These are phyloP conservation scores for Bubalus kerabau DNA, from an alignment of 2,113 vertebrate species.

Conservation along the genomic window DNA sequence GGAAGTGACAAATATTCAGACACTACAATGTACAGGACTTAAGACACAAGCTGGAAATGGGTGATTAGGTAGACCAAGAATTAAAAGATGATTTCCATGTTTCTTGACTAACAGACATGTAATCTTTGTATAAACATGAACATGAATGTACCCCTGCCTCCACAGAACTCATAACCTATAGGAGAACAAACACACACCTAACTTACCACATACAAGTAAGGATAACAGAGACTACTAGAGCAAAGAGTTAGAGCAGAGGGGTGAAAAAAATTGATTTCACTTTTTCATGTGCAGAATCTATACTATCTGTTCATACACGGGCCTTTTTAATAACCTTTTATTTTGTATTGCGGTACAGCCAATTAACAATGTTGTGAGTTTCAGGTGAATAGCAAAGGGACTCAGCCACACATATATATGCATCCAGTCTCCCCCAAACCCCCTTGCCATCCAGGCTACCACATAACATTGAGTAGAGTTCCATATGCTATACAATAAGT, in stretches of 20 bases:
- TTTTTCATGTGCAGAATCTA: background rate
- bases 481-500: background rate
- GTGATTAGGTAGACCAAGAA: background rate
- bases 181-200: background rate
- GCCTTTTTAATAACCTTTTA: background rate
- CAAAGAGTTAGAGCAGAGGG: background rate
- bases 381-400: background rate
- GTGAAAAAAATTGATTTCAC: background rate
- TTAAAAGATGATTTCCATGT: background rate
- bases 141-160: background rate
- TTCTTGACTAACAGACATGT: background rate
- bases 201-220: background rate
- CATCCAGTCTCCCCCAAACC: background rate
- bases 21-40: background rate
- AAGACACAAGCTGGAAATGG: background rate
- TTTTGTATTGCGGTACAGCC: background rate
- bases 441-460: background rate
- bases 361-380: background rate
- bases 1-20: background rate
- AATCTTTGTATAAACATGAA: background rate
- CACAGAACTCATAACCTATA: background rate
- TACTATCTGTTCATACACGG: background rate
- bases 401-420: background rate
- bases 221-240: background rate
- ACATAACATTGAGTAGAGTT: background rate